phyloP scores from a whole-genome alignment of 2,113 vertebrate species.

The Baryphthengus martii region DNA sequence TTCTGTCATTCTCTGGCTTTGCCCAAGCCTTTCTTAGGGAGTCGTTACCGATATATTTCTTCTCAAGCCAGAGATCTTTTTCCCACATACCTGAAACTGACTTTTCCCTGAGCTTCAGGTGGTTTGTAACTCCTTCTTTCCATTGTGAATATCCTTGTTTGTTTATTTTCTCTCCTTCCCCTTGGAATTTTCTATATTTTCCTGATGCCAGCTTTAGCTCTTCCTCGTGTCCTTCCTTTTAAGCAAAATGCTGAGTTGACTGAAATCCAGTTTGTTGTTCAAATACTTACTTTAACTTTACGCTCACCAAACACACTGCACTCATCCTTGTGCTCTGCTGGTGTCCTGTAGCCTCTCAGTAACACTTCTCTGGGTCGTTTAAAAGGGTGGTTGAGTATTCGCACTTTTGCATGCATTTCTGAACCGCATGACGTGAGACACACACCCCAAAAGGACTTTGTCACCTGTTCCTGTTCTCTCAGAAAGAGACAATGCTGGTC shows the following conservation, averaged over 20 bases:
- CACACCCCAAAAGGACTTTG: neutral
- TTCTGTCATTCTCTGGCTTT: neutral
- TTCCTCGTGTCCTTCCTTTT: neutral
- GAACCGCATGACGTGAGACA: neutral
- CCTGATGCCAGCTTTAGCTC: neutral
- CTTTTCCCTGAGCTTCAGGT: neutral
- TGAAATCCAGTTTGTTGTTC: conserved; percentile 34
- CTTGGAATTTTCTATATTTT: neutral
- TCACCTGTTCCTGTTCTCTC: neutral
- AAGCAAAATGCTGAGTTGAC: neutral
- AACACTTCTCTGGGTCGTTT: conserved; percentile 17
- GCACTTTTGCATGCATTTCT: neutral
- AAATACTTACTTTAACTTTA: conserved; percentile 54
- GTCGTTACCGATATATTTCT: neutral
- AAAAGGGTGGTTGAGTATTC: conserved; percentile 2
- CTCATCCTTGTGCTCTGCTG: neutral
- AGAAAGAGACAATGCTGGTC: neutral
- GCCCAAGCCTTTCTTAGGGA: neutral
- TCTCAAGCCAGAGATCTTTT: neutral
- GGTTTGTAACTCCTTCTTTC: neutral
- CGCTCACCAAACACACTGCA: neutral
- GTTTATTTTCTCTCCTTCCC: neutral
- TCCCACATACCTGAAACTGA: neutral
- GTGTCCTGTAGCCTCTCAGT: neutral
- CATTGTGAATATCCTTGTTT: neutral